These are phyloP conservation scores for Chironomus striatipennis DNA, from an alignment of 1,140 invertebrate species.

Conservation along the genomic window DNA sequence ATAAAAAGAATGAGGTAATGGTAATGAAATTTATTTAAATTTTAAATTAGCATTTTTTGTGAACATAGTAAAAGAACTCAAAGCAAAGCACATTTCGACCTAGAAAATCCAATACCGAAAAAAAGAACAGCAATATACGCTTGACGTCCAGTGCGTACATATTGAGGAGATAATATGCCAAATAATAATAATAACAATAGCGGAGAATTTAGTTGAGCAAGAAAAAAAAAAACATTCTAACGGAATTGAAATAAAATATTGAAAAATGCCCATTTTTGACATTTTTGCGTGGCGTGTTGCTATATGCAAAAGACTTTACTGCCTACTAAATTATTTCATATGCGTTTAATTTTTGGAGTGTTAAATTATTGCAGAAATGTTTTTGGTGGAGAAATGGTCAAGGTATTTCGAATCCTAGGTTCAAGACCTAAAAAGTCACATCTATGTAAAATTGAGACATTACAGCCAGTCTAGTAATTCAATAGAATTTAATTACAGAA, in stretches of 20 bases:
- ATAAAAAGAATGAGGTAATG: background rate
- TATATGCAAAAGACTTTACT: background rate
- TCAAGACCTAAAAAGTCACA: too few relatives aligned
- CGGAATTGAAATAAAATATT: background rate
- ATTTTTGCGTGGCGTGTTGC: background rate
- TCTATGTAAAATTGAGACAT: background rate
- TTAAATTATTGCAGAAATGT: too few relatives aligned
- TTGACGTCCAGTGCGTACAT: background rate
- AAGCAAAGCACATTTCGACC: conserved; percentile 11
- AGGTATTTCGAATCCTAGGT: too few relatives aligned
- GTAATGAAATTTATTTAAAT: conserved; percentile 23
- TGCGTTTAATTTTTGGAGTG: background rate
- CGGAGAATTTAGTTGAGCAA: background rate
- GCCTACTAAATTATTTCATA: background rate
- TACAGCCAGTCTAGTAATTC: background rate
- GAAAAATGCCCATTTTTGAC: background rate
- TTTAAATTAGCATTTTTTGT: conserved; percentile 20
- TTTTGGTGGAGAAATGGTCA: too few relatives aligned
- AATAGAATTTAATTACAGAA: background rate
- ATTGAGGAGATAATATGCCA: background rate
- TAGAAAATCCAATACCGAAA: conserved; percentile 16
- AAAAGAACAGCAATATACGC: background rate
- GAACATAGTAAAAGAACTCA: too few relatives aligned
- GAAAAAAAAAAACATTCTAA: background rate
- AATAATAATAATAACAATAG: conserved; percentile 6